Conservation (phyloP, 1,140 invertebrate genomes). For the Maniola jurtina region DNA sequence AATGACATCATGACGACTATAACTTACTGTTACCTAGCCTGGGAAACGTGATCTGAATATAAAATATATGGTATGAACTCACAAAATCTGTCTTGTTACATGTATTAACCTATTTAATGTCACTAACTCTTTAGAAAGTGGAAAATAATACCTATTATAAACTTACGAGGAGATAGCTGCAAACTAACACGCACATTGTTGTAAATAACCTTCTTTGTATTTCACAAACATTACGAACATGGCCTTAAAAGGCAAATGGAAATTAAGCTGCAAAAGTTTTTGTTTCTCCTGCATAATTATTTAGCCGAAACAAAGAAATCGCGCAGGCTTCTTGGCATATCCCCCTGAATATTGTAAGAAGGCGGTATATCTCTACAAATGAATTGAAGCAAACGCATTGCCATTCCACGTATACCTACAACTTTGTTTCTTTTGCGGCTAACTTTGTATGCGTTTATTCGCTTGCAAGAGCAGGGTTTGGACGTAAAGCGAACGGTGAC, state of each 20-base stretch:
- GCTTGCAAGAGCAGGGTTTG: conserved; percentile 47
- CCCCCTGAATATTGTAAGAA: conserved; percentile 23
- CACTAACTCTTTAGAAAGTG: conserved; percentile 17
- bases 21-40: conserved; percentile 66
- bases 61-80: conserved; percentile 33
- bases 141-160: neutral
- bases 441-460: conserved; percentile 50
- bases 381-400: conserved; percentile 29
- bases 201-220: conserved; percentile 12
- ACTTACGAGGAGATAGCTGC: neutral
- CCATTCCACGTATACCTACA: conserved; percentile 24
- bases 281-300: conserved; percentile 30
- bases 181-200: conserved; percentile 2
- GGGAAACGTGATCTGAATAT: conserved; percentile 55
- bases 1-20: conserved; percentile 69
- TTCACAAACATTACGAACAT: conserved; percentile 10
- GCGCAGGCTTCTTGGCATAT: conserved; percentile 11
- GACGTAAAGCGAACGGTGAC: conserved; percentile 62
- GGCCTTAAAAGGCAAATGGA: conserved; percentile 17
- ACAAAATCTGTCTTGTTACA: conserved; percentile 20
- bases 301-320: conserved; percentile 30
- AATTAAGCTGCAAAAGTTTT: conserved; percentile 21
- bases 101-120: conserved; percentile 16
- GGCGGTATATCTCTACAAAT: conserved; percentile 29
- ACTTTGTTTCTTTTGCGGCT: conserved; percentile 39